These are phyloP conservation scores for Ceraclea dissimilis DNA, from an alignment of 2,888 invertebrate genomes.

Conservation along the genomic window DNA sequence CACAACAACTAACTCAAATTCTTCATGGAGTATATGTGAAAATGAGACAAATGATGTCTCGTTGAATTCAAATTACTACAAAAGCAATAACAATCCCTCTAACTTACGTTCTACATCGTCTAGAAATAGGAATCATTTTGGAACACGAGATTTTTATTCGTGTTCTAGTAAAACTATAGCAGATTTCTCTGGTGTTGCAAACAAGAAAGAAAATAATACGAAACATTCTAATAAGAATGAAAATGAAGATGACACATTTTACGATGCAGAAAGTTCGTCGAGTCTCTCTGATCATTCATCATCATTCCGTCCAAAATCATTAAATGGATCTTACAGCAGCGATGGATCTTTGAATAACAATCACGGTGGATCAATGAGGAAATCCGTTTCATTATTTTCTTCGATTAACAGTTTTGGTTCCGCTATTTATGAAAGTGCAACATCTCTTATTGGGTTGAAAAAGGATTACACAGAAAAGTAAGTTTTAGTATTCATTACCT, in stretches of 20 bases:
- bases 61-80: neutral
- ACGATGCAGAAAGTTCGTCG: slow-evolving; percentile 7
- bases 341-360: slow-evolving; percentile 9
- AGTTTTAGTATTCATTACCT: neutral
- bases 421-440: slow-evolving; percentile 25
- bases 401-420: slow-evolving; percentile 33
- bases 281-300: slow-evolving; percentile 8
- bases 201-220: neutral
- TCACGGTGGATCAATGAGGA: slow-evolving; percentile 27
- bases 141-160: slow-evolving; percentile 10
- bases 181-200: slow-evolving; percentile 16
- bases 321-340: slow-evolving; percentile 1
- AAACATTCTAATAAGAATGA: neutral
- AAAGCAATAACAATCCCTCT: neutral
- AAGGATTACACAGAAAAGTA: slow-evolving; percentile 19
- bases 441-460: slow-evolving; percentile 23
- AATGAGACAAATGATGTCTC: neutral
- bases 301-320: slow-evolving; percentile 19
- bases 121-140: neutral
- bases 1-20: slow-evolving; percentile 9
- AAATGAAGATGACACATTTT: slow-evolving; percentile 1
- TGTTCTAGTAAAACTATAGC: slow-evolving; percentile 22
- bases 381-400: slow-evolving; percentile 35
- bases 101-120: neutral
- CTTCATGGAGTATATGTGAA: slow-evolving; percentile 16